These are phyloP conservation scores for Phocoena phocoena DNA, from an alignment of 2,113 vertebrate species.

Conservation along the genomic window DNA sequence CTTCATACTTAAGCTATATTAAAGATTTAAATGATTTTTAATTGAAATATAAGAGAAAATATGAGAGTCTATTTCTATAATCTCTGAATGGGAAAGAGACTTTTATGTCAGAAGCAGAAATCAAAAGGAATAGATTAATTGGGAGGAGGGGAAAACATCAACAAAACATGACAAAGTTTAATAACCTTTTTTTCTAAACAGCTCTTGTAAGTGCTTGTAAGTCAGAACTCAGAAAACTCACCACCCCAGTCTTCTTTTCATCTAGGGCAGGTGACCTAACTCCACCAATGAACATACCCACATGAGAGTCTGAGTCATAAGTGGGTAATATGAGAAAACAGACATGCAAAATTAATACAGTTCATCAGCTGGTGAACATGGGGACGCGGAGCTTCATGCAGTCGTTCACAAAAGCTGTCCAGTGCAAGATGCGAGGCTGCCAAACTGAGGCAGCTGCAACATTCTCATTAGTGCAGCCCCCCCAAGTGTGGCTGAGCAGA, in stretches of 20 bases:
- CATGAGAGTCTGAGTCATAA: neutral
- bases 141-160: neutral
- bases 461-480: neutral
- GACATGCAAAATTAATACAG: neutral
- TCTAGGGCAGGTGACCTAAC: neutral
- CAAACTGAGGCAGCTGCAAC: neutral
- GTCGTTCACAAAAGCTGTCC: neutral
- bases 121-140: constrained; percentile 36
- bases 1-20: neutral
- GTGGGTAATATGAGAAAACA: neutral
- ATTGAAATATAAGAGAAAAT: neutral
- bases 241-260: neutral
- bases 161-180: neutral
- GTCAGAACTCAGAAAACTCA: constrained; percentile 2
- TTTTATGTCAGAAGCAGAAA: constrained; percentile 17
- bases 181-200: neutral
- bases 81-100: neutral
- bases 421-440: neutral
- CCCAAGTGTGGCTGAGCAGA: neutral
- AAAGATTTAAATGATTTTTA: neutral
- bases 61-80: neutral
- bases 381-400: neutral
- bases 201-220: neutral
- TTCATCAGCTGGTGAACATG: neutral
- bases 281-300: neutral